Evolutionary conservation across 1,140 invertebrate genomes (phyloP), one percentile per base, ranked within the genome.

Genomic region (Helicoverpa zea): DNA sequence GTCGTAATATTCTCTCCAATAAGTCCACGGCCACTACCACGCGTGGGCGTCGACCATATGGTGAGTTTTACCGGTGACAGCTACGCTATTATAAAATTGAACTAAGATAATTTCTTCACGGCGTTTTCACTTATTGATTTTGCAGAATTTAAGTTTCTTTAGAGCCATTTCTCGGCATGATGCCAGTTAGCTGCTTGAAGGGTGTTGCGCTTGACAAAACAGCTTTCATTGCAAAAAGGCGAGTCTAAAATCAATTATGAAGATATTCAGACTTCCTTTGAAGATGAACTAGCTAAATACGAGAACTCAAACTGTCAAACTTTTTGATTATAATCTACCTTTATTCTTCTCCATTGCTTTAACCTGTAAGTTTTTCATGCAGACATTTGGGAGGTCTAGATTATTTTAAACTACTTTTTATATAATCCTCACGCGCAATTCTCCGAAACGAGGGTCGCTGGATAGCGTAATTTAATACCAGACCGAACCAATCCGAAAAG

Each of bases 41-140:
- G 73, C 73, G 83, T 84, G 73, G 83, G 83, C 49, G 43, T 10
- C 29, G 43, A 79, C 80, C 83, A 82, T 84, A 84, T 84, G 83
- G 83, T 73, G 78, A 64, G 63, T 64, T 35, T 64, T 29, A 29
- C 11, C 23, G 58, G 58, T 59, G 58, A 43, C 30, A 64, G 63
- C 35, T 47, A 7, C n/a, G 13, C 35, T 64, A 18, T 47, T 64
- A 68, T 66, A 68, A 68, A 68, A 23, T 68, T 10, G n/a, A n/a
- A 9, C 51, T 16, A 23, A 23, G 18, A 16, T 64, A 64, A 47
- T 16, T 16, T n/a, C 63, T 47, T 64, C 30, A 43, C 35, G 35
- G 30, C 63, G 47, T 64, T 64, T 64, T 64, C 35, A 64, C 35
- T 64, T 64, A 64, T 64, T 64, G 63, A 64, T 64, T 47, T 14